Percentiles rank a stretch among this genome's conserved stretches.
Conservation (phyloP, 2,113 vertebrate species). For the Phrynocephalus versicolor region DNA sequence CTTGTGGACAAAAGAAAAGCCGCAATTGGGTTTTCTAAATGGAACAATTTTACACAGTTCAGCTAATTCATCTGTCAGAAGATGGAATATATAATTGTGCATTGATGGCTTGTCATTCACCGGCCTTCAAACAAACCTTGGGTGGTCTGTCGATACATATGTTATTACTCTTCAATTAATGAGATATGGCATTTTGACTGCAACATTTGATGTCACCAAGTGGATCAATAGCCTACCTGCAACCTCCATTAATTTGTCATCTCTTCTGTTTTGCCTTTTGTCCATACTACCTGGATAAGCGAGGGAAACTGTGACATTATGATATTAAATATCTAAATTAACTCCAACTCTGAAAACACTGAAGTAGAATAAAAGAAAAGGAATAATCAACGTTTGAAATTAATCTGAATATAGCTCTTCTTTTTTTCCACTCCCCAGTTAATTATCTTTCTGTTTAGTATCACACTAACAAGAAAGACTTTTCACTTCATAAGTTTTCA, state of each 20-base stretch:
- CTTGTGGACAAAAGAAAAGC: background rate
- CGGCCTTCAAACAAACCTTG: background rate
- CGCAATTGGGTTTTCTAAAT: background rate
- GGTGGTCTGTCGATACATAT: background rate
- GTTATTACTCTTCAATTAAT: background rate
- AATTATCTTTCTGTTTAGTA: slow-evolving; percentile 25
- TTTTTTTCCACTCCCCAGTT: background rate
- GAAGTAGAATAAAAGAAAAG: background rate
- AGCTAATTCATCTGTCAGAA: background rate
- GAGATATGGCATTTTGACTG: rapidly evolving
- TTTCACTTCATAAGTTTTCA: slow-evolving; percentile 27
- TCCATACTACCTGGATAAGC: background rate
- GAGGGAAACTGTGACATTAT: background rate
- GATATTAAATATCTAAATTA: background rate
- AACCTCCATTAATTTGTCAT: background rate
- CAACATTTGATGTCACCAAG: background rate
- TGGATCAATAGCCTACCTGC: slow-evolving; percentile 25
- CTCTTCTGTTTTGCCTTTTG: background rate
- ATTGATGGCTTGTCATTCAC: background rate
- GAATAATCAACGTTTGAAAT: background rate
- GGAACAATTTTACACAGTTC: background rate
- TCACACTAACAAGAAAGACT: slow-evolving; percentile 42
- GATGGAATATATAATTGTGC: background rate
- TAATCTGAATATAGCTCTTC: background rate
- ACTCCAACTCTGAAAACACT: background rate